These are phyloP conservation scores for Euleptes europaea DNA, from an alignment of 2,113 vertebrate genomes.

Conservation along the genomic window DNA sequence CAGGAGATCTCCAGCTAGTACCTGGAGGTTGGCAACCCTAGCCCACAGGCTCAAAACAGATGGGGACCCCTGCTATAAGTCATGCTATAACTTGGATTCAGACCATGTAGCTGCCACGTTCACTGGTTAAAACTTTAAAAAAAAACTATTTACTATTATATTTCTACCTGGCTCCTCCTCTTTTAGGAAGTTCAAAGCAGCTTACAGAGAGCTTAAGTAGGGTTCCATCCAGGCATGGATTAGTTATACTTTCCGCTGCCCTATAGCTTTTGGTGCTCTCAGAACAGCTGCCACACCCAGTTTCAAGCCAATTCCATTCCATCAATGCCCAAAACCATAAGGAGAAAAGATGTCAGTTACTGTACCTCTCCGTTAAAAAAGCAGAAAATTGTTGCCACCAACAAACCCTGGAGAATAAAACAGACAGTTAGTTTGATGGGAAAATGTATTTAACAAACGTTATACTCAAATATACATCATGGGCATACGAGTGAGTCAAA, in stretches of 20 bases:
- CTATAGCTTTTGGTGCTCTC: background rate
- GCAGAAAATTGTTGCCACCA: conserved; percentile 98
- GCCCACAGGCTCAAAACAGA: too few species aligned
- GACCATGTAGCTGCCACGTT: too few species aligned
- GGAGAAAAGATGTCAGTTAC: conserved; percentile 7
- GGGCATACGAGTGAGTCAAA: background rate
- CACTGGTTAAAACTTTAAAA: too few species aligned
- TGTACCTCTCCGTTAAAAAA: conserved; percentile 98
- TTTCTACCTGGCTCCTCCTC: too few species aligned
- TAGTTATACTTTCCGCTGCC: background rate
- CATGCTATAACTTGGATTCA: too few species aligned
- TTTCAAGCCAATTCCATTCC: background rate
- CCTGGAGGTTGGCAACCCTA: too few species aligned
- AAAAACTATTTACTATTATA: too few species aligned
- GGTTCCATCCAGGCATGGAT: background rate
- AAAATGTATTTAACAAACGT: background rate
- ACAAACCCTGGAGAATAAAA: conserved; percentile 85
- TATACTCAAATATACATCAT: background rate
- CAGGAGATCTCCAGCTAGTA: too few species aligned
- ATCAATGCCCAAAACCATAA: background rate
- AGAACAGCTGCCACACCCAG: background rate
- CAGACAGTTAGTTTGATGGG: background rate
- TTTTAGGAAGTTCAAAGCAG: too few species aligned
- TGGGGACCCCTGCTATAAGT: too few species aligned
- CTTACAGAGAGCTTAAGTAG: background rate